phyloP scores from a whole-genome alignment of 2,888 invertebrate genomes.

The Ophion ventricosus region DNA sequence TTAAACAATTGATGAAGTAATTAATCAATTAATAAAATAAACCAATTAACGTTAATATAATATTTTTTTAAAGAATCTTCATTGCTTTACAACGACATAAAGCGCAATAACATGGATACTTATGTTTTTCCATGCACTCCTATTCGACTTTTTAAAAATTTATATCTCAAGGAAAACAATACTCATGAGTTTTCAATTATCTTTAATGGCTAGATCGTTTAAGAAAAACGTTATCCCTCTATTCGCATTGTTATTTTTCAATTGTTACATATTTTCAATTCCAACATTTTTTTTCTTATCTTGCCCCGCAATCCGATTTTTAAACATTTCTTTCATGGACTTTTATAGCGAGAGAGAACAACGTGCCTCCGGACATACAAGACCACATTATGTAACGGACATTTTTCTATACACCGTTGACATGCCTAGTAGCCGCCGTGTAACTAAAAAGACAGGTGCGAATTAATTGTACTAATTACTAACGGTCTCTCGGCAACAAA shows the following conservation, averaged over 20 bases:
- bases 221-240: not conserved
- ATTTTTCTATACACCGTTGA: constrained; percentile 12
- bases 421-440: constrained; percentile 17
- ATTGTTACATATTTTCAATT: not conserved
- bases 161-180: not conserved
- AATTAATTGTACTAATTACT: constrained; percentile 79
- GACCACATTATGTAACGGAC: constrained; percentile 33
- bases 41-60: too few relatives aligned
- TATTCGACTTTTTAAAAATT: not conserved
- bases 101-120: not conserved
- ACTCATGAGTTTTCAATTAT: not conserved
- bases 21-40: too few relatives aligned
- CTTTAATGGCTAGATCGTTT: not conserved
- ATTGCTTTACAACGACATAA: not conserved
- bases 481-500: constrained; percentile 52
- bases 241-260: not conserved
- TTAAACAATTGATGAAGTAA: too few relatives aligned
- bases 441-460: constrained; percentile 76
- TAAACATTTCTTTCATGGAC: not conserved
- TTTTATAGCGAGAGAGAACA: not conserved
- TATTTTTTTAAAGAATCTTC: not conserved
- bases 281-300: not conserved
- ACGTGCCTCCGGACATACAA: not conserved
- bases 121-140: not conserved
- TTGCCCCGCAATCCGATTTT: not conserved